Conservation (phyloP, 2,113 vertebrate species). For the Pteruthius melanotis region DNA sequence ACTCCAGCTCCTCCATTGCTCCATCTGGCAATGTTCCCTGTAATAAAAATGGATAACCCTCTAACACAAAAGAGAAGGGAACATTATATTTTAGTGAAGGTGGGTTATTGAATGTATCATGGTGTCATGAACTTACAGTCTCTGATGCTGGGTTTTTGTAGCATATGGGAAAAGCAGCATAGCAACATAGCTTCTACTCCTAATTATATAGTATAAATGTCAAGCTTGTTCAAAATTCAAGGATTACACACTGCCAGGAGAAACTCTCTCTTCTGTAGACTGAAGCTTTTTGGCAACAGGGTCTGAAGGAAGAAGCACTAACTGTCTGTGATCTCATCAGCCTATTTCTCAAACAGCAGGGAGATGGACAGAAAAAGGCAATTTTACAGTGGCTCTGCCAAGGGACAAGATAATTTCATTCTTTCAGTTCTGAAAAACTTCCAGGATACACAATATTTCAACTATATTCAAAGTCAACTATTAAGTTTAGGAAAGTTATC, state of each 20-base stretch:
- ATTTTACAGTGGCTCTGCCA: background rate
- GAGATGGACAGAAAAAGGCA: background rate
- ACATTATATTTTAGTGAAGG: background rate
- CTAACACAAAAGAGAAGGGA: background rate
- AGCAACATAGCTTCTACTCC: constrained; percentile 35
- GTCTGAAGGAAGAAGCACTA: constrained; percentile 1
- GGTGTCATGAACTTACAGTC: background rate
- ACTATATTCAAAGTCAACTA: background rate
- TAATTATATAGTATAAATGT: constrained; percentile 60
- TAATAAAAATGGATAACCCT: background rate
- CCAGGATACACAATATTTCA: background rate
- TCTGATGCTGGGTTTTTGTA: background rate
- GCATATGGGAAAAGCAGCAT: constrained; percentile 40
- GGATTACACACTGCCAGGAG: constrained; percentile 19
- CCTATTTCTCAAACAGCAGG: background rate
- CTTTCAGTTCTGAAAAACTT: background rate
- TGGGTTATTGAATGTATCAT: background rate
- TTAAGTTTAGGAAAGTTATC: background rate
- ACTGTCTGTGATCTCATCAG: constrained; percentile 3
- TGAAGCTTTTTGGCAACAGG: constrained; percentile 24
- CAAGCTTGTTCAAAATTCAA: constrained; percentile 47
- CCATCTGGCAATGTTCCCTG: background rate
- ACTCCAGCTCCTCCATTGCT: background rate
- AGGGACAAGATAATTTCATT: background rate
- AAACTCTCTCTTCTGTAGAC: constrained; percentile 9